A percentile compares a stretch with the other conserved stretches of the same genome.
Evolutionary conservation across 2,113 vertebrate species (phyloP).

Genomic region (Varanus salvator): DNA sequence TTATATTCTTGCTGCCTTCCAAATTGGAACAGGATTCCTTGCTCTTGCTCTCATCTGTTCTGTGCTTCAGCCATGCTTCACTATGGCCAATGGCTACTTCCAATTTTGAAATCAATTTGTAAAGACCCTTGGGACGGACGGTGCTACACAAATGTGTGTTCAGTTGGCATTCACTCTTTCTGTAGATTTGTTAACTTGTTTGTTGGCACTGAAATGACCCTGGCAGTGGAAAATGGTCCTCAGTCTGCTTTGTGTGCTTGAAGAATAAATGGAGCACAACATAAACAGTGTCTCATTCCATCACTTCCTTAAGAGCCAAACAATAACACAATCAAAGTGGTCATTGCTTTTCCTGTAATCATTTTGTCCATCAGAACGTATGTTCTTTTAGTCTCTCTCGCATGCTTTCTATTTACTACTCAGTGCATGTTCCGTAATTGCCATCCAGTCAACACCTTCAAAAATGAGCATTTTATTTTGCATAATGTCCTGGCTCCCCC

Average conservation of each 20-base stretch:
- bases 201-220: neutral
- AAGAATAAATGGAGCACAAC: neutral
- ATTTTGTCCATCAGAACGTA: slow-evolving; percentile 27
- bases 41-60: neutral
- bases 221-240: neutral
- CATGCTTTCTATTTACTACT: slow-evolving; percentile 36
- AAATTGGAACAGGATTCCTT: neutral
- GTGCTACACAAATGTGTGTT: neutral
- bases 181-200: neutral
- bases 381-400: neutral
- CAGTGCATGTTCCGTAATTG: slow-evolving; percentile 20
- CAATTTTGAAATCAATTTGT: slow-evolving; percentile 29
- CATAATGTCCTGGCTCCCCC: neutral
- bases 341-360: slow-evolving; percentile 27
- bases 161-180: neutral
- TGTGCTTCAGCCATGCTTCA: neutral
- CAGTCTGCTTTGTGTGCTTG: neutral
- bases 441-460: slow-evolving; percentile 15
- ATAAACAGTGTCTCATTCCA: neutral
- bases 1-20: neutral
- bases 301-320: slow-evolving; percentile 42
- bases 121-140: neutral
- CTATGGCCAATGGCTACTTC: slow-evolving; percentile 5
- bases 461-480: slow-evolving; percentile 17
- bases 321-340: slow-evolving; percentile 36